These are phyloP conservation scores for Coenonympha glycerion DNA, from an alignment of 2,888 invertebrate species.

Conservation along the genomic window DNA sequence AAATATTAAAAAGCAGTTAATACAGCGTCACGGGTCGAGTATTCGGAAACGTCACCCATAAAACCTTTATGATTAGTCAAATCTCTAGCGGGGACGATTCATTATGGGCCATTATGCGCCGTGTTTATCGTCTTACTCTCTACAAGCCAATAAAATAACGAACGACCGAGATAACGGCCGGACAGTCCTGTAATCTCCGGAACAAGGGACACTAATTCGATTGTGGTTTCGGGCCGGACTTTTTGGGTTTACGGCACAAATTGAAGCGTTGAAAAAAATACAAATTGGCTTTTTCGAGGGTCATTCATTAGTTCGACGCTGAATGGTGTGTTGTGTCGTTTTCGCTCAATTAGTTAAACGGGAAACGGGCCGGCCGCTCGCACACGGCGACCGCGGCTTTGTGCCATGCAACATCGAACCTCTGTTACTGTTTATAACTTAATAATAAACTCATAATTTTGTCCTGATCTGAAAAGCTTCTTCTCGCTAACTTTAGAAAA, in stretches of 20 bases:
- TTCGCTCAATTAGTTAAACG: slow-evolving; percentile 76
- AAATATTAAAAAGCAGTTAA: slow-evolving; percentile 25
- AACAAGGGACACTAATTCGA: slow-evolving; percentile 77
- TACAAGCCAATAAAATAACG: slow-evolving; percentile 76
- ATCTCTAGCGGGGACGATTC: slow-evolving; percentile 71
- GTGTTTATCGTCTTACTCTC: slow-evolving; percentile 75
- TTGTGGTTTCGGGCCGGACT: slow-evolving; percentile 73
- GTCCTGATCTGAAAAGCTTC: too few species aligned
- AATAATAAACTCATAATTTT: too few species aligned
- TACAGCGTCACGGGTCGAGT: slow-evolving; percentile 53
- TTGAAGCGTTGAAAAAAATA: slow-evolving; percentile 75
- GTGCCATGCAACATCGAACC: slow-evolving; percentile 6
- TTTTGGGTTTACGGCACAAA: slow-evolving; percentile 75
- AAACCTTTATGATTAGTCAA: slow-evolving; percentile 75
- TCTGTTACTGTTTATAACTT: not conserved
- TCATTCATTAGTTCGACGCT: slow-evolving; percentile 71
- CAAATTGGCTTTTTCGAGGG: slow-evolving; percentile 71
- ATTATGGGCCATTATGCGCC: slow-evolving; percentile 74
- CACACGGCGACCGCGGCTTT: slow-evolving; percentile 40
- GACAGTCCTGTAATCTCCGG: slow-evolving; percentile 75
- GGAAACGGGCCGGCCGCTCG: slow-evolving; percentile 52
- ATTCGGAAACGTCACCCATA: slow-evolving; percentile 64
- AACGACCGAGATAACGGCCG: slow-evolving; percentile 73
- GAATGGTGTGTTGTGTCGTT: slow-evolving; percentile 71
- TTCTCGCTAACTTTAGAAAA: too few species aligned